Evolutionary conservation across 2,797 vertebrate genomes (phyloP).

Genomic region (Xenopus petersii): DNA sequence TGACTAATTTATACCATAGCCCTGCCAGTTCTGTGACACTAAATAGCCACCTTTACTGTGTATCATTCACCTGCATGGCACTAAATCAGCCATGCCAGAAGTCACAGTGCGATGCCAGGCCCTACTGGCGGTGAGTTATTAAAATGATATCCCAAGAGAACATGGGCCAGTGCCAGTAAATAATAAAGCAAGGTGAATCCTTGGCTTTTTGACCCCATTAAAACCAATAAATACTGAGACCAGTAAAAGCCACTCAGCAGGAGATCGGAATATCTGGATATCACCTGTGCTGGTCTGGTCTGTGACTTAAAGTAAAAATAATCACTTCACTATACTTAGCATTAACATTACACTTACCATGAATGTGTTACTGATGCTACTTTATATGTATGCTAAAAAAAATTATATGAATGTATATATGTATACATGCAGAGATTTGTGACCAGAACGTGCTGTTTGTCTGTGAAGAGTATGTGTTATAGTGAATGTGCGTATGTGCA

Average conservation of each 20-base stretch:
- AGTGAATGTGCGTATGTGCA: too few species aligned
- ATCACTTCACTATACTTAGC: too few species aligned
- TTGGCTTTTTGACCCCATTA: conserved; percentile 36
- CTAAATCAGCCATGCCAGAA: conserved; percentile 22
- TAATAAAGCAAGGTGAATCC: conserved; percentile 22
- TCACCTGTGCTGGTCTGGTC: background rate
- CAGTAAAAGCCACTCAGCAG: background rate
- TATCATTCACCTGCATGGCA: conserved; percentile 23
- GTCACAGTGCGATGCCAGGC: conserved; percentile 20
- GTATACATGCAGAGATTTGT: too few species aligned
- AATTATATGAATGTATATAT: too few species aligned
- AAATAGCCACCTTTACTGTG: conserved; percentile 8
- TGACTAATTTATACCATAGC: background rate
- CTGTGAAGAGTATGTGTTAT: too few species aligned
- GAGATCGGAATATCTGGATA: too few species aligned
- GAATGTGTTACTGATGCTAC: too few species aligned
- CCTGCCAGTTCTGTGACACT: background rate
- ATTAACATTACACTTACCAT: too few species aligned
- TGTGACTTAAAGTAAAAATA: background rate
- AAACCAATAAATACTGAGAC: conserved; percentile 6
- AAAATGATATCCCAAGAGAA: conserved; percentile 24
- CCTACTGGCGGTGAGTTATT: conserved; percentile 33
- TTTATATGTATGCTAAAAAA: too few species aligned
- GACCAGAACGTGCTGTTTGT: too few species aligned
- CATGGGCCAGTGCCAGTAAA: conserved; percentile 21